Conservation (phyloP, 2,797 vertebrate species). For the Argya squamiceps region DNA sequence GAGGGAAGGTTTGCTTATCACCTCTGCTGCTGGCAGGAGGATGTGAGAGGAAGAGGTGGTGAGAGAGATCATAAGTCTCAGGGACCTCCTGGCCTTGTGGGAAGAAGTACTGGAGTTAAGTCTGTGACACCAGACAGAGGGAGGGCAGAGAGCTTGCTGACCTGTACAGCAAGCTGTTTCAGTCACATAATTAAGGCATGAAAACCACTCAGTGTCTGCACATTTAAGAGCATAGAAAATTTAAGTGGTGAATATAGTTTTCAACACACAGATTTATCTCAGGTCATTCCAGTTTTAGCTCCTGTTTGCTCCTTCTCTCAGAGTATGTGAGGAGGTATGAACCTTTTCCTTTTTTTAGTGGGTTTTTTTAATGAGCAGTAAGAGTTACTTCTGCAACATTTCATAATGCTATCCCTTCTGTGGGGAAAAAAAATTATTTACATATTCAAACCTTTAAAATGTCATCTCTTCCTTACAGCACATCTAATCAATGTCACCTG, state of each 20-base stretch:
- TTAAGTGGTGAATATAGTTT: background rate
- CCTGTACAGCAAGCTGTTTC: background rate
- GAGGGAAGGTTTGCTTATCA: background rate
- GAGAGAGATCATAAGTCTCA: background rate
- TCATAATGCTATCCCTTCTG: slow-evolving; percentile 1
- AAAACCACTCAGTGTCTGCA: background rate
- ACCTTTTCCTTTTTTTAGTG: background rate
- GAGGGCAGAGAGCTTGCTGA: background rate
- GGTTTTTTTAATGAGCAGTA: background rate
- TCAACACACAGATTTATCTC: background rate
- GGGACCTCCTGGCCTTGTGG: background rate
- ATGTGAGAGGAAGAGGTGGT: background rate
- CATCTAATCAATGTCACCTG: slow-evolving; percentile 15
- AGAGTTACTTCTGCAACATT: background rate
- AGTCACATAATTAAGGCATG: too few relatives aligned
- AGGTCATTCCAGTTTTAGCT: background rate
- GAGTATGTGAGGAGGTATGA: background rate
- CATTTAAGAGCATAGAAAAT: background rate
- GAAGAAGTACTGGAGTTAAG: background rate
- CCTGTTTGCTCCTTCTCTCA: background rate
- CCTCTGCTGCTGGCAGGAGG: background rate
- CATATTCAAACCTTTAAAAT: slow-evolving; percentile 54
- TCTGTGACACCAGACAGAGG: too few relatives aligned
- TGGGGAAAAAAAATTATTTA: background rate
- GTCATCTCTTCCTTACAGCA: slow-evolving; percentile 12